Evolutionary conservation across 2,888 invertebrate genomes (phyloP).

Genomic region (Cerceris ruficornis): DNA sequence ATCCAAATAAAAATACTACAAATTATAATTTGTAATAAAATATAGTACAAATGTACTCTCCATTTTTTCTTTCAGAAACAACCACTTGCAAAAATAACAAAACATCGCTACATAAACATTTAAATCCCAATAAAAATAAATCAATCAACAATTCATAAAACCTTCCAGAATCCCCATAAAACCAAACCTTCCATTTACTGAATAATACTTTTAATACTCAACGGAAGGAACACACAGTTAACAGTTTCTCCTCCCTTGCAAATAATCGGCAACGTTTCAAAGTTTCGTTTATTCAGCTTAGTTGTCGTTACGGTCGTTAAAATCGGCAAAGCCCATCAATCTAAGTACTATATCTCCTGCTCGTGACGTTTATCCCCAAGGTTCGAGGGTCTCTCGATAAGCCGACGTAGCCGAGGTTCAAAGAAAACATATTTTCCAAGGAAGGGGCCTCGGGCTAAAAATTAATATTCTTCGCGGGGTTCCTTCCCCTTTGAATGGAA

Average conservation of each 20-base stretch:
- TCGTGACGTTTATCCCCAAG: conserved; percentile 48
- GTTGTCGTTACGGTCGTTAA: conserved; percentile 44
- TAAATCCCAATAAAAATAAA: too few relatives aligned
- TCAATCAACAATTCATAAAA: too few relatives aligned
- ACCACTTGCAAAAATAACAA: background rate
- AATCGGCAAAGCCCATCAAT: conserved; percentile 59
- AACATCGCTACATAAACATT: background rate
- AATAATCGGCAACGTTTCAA: conserved; percentile 34
- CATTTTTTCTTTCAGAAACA: background rate
- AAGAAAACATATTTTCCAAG: conserved; percentile 65
- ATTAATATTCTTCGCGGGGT: conserved; percentile 67
- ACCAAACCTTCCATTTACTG: background rate
- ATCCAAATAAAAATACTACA: too few relatives aligned
- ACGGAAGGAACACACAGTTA: conserved; percentile 6
- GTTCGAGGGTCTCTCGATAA: conserved; percentile 39
- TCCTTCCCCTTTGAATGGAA: conserved; percentile 40
- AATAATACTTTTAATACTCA: background rate
- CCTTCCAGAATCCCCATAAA: background rate
- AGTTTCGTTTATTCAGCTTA: conserved; percentile 21
- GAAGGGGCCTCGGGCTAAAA: conserved; percentile 63
- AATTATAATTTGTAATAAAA: too few relatives aligned
- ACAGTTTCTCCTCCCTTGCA: conserved; percentile 25
- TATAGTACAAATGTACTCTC: background rate
- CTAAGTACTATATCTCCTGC: conserved; percentile 38
- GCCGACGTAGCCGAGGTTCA: conserved; percentile 44